phyloP scores from a whole-genome alignment of 1,140 invertebrate genomes.

The Coenobita brevimanus region DNA sequence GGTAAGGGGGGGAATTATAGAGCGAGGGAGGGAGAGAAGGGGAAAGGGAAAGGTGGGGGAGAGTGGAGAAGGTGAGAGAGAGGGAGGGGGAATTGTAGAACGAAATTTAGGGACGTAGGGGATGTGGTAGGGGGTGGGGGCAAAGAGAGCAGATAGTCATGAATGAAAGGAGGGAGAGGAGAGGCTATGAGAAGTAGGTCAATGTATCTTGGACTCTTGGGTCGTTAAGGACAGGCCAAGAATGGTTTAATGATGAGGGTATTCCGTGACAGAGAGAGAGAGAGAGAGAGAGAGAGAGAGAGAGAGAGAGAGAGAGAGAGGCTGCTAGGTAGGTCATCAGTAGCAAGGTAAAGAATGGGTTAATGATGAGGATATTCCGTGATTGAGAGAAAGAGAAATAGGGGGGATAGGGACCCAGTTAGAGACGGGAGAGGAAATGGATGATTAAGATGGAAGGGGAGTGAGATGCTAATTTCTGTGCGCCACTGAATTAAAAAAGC shows the following conservation, averaged over 20 bases:
- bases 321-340: background rate
- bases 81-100: background rate
- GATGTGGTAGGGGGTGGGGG: background rate
- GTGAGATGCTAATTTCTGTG: too few relatives aligned
- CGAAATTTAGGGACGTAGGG: background rate
- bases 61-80: background rate
- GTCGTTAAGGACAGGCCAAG: too few relatives aligned
- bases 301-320: slow-evolving; percentile 11
- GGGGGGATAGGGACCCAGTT: too few relatives aligned
- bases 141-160: background rate
- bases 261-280: too few relatives aligned
- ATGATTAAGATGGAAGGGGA: too few relatives aligned
- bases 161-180: slow-evolving; percentile 8
- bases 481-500: too few relatives aligned
- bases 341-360: too few relatives aligned
- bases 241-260: too few relatives aligned
- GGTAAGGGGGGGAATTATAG: background rate
- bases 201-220: too few relatives aligned
- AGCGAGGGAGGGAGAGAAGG: slow-evolving; percentile 2
- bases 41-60: background rate
- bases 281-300: slow-evolving; percentile 11
- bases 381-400: too few relatives aligned
- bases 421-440: too few relatives aligned
- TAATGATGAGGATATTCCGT: too few relatives aligned
- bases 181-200: background rate